Evolutionary conservation across 92 coral and sea anemone species (phyloP).

Genomic region (Siderastrea siderea): DNA sequence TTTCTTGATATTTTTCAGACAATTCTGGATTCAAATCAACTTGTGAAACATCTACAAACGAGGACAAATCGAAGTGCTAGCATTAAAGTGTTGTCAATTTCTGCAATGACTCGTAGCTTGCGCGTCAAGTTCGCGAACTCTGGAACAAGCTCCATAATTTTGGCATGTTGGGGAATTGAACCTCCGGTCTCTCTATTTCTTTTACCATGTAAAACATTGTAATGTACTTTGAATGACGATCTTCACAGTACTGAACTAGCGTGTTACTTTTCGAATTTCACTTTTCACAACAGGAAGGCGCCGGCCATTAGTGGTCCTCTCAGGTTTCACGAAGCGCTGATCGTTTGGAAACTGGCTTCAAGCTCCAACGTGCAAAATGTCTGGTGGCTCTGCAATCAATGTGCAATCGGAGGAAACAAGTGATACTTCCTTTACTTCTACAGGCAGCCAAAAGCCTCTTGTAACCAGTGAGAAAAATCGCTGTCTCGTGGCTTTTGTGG

Average conservation of each 20-base stretch:
- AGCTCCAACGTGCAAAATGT: slow-evolving; percentile 2
- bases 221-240: too few relatives aligned
- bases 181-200: neutral
- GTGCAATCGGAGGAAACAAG: neutral
- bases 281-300: too few relatives aligned
- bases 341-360: neutral
- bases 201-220: neutral
- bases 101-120: too few relatives aligned
- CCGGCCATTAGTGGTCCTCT: neutral
- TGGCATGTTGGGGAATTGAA: neutral
- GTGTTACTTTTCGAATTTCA: too few relatives aligned
- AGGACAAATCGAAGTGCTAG: too few relatives aligned
- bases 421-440: slow-evolving; percentile 4
- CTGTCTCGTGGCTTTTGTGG: slow-evolving; percentile 27
- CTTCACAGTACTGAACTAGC: too few relatives aligned
- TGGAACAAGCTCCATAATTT: neutral
- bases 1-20: too few relatives aligned
- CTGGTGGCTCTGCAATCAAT: neutral
- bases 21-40: too few relatives aligned
- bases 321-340: neutral
- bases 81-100: too few relatives aligned
- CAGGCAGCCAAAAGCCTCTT: slow-evolving; percentile 15
- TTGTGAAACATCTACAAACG: too few relatives aligned
- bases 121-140: too few relatives aligned
- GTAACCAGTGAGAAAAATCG: slow-evolving; percentile 10